Percentiles rank a stretch among this genome's conserved stretches.
Conservation (phyloP, 2,888 invertebrate genomes). For the Diabrotica balteata region DNA sequence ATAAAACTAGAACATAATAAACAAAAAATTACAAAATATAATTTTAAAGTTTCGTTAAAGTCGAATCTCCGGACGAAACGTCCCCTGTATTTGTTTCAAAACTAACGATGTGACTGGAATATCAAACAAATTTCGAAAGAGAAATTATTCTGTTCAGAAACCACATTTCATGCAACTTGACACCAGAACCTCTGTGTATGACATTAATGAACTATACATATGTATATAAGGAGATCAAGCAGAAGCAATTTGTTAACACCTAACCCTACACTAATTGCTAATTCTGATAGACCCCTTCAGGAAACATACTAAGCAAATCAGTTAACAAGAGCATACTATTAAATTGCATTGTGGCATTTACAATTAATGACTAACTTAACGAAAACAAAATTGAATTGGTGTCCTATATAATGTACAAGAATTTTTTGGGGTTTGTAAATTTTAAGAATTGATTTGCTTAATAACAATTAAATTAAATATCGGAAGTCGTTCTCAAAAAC, state of each 20-base stretch:
- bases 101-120: no score
- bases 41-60: no score
- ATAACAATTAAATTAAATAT: no score
- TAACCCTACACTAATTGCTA: slow-evolving; percentile 22
- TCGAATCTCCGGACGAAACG: no score
- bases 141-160: slow-evolving; percentile 9
- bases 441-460: no score
- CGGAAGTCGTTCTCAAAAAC: no score
- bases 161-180: slow-evolving; percentile 10
- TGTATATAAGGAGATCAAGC: slow-evolving; percentile 25
- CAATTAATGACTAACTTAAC: background rate
- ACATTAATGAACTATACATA: slow-evolving; percentile 29
- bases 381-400: no score
- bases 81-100: no score
- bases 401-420: no score
- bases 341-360: slow-evolving; percentile 17
- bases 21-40: no score
- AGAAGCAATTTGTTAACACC: slow-evolving; percentile 29
- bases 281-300: slow-evolving; percentile 18
- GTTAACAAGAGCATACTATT: slow-evolving; percentile 19
- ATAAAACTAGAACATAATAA: no score
- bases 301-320: slow-evolving; percentile 15
- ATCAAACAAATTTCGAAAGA: background rate
- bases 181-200: slow-evolving; percentile 12
- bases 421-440: no score